A percentile compares a stretch with the other conserved stretches of the same genome.
Evolutionary conservation across 2,797 vertebrate species (phyloP).

Genomic region (Enteromius mattozi): DNA sequence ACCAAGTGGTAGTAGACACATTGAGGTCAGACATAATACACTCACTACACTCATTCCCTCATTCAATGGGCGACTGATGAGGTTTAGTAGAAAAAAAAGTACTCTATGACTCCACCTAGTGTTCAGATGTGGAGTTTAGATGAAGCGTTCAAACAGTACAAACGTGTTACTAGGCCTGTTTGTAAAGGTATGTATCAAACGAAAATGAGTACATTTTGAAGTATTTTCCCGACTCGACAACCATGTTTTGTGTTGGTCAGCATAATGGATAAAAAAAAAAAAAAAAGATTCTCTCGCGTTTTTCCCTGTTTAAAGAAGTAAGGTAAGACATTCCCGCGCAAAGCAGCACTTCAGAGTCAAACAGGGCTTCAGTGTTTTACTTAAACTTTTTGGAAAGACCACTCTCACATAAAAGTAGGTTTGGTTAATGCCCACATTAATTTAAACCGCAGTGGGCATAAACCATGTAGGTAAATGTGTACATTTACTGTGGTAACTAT

Average conservation of each 20-base stretch:
- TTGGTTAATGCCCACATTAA: neutral
- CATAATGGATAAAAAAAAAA: neutral
- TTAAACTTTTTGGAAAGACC: no score
- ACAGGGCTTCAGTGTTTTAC: neutral
- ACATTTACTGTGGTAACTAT: neutral
- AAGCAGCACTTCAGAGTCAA: neutral
- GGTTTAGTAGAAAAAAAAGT: neutral
- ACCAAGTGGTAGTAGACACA: no score
- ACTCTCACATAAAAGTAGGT: neutral
- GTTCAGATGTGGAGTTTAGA: neutral
- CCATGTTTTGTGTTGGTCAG: neutral
- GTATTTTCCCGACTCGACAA: neutral
- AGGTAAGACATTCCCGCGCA: neutral
- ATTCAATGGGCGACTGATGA: neutral
- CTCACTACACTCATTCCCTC: no score
- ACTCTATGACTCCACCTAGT: constrained; percentile 1
- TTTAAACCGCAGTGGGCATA: neutral
- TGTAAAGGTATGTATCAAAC: neutral
- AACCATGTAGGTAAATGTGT: neutral
- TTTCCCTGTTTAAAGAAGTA: no score
- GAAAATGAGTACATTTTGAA: neutral
- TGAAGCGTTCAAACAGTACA: neutral
- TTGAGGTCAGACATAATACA: no score
- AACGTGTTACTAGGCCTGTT: neutral
- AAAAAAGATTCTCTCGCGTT: neutral